Percentiles rank a stretch among this genome's conserved stretches.
Conservation (phyloP, 2,888 invertebrate species). For the Griposia aprilina region DNA sequence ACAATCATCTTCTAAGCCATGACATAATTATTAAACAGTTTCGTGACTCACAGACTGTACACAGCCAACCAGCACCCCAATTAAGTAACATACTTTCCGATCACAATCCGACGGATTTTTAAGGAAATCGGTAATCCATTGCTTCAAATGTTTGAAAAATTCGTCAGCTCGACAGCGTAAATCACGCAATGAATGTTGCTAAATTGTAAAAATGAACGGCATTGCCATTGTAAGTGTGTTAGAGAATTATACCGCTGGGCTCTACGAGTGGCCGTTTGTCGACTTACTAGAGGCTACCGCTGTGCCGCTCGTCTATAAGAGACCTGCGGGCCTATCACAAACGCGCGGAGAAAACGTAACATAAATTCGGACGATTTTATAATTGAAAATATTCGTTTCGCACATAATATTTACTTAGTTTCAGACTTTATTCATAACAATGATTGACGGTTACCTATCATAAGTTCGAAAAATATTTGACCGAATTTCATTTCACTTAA, state of each 20-base stretch:
- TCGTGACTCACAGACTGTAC: neutral
- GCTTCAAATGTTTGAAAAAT: neutral
- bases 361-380: neutral
- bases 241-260: neutral
- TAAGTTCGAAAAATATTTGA: no score
- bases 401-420: neutral
- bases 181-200: neutral
- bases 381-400: neutral
- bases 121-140: neutral
- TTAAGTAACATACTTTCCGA: neutral
- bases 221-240: neutral
- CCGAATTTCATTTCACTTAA: no score
- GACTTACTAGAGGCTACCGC: neutral
- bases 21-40: slow-evolving; percentile 35
- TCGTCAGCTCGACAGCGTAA: no score
- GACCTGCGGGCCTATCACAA: neutral
- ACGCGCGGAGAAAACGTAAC: neutral
- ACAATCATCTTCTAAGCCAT: slow-evolving; percentile 32
- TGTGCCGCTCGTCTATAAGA: neutral
- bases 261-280: neutral
- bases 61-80: neutral
- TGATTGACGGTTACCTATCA: no score
- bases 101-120: neutral
- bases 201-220: neutral
- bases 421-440: neutral